These are phyloP conservation scores for Gymnorhina tibicen DNA, from an alignment of 2,113 vertebrate species.

Conservation along the genomic window DNA sequence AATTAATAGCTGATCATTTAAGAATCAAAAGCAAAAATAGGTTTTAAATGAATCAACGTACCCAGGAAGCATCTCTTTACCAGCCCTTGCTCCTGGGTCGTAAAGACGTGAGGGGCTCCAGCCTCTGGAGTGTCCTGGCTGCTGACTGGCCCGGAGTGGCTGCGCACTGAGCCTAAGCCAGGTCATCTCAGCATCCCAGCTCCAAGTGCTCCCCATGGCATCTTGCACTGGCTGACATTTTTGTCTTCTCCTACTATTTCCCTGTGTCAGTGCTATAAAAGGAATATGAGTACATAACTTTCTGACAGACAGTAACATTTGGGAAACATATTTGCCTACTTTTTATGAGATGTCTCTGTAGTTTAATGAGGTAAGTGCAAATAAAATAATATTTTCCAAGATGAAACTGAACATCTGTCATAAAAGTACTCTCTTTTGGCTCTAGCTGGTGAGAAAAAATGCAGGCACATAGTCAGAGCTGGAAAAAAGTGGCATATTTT, in stretches of 20 bases:
- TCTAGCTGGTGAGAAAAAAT: neutral
- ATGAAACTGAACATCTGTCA: neutral
- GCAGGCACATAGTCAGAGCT: neutral
- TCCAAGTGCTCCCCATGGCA: neutral
- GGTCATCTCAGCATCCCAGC: neutral
- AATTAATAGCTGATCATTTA: neutral
- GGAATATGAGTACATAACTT: neutral
- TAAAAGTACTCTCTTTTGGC: neutral
- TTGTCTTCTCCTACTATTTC: neutral
- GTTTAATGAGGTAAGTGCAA: neutral
- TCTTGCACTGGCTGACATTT: neutral
- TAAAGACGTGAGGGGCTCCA: neutral
- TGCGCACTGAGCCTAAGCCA: accelerated
- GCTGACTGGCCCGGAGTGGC: neutral
- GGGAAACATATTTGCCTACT: neutral
- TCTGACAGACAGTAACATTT: neutral
- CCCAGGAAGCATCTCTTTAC: neutral
- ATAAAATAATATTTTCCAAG: neutral
- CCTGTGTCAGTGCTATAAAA: neutral
- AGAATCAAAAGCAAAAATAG: neutral
- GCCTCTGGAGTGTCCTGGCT: neutral
- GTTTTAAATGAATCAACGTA: neutral
- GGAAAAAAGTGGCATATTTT: neutral
- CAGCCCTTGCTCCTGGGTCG: neutral
- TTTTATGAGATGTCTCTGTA: neutral